Evolutionary conservation across 2,888 invertebrate genomes (phyloP).

Genomic region (Ennomos erosarius): DNA sequence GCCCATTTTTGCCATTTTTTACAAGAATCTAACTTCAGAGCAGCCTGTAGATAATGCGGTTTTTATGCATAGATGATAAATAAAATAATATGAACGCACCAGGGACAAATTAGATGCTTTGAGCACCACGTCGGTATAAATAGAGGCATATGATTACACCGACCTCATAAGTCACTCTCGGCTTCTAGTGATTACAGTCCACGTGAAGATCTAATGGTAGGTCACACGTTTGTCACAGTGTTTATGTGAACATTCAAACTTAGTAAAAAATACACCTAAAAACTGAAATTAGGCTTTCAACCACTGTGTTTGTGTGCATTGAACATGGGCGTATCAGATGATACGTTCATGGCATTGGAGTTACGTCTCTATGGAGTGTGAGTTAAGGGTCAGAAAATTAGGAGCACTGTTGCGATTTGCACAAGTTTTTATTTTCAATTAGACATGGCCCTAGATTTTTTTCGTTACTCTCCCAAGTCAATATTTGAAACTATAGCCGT

Average conservation of each 20-base stretch:
- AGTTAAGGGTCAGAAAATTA: too few relatives aligned
- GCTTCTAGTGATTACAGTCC: slow-evolving; percentile 51
- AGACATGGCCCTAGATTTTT: too few relatives aligned
- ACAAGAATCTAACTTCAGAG: slow-evolving; percentile 2
- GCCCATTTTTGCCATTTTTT: too few relatives aligned
- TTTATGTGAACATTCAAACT: slow-evolving; percentile 8
- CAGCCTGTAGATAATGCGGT: slow-evolving; percentile 46
- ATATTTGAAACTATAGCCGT: too few relatives aligned
- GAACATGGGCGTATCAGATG: too few relatives aligned
- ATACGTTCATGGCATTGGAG: too few relatives aligned
- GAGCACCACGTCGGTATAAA: slow-evolving; percentile 65
- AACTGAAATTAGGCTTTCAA: not conserved
- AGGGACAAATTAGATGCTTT: slow-evolving; percentile 74
- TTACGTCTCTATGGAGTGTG: too few relatives aligned
- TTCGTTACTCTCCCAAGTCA: too few relatives aligned
- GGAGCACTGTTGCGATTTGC: too few relatives aligned
- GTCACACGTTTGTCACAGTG: slow-evolving; percentile 36
- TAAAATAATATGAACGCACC: slow-evolving; percentile 61
- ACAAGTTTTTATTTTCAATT: too few relatives aligned
- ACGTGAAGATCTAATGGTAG: slow-evolving; percentile 54
- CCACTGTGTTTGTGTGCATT: slow-evolving; percentile 1
- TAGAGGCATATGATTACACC: slow-evolving; percentile 57
- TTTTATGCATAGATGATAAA: slow-evolving; percentile 63
- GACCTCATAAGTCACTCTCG: slow-evolving; percentile 64
- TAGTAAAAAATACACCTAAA: too few relatives aligned